Evolutionary conservation across 2,113 vertebrate genomes (phyloP).

Genomic region (Heteronetta atricapilla): DNA sequence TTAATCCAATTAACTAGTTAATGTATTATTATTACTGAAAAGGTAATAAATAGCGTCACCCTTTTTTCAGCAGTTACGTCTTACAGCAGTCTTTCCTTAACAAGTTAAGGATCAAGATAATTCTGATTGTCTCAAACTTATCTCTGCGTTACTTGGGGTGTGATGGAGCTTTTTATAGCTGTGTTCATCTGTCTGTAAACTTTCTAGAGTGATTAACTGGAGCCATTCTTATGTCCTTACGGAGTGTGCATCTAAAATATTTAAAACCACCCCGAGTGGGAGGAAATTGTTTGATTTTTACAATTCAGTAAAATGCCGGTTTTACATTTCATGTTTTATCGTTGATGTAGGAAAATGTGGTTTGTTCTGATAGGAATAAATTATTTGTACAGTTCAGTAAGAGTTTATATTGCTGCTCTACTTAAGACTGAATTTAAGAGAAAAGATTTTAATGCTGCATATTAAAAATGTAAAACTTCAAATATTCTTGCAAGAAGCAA

Average conservation of each 20-base stretch:
- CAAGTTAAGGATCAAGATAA: background rate
- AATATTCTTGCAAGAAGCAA: background rate
- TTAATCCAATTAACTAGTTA: background rate
- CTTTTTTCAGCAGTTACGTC: background rate
- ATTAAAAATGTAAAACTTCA: background rate
- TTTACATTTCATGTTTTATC: background rate
- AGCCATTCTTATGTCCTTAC: conserved; percentile 9
- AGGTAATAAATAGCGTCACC: background rate
- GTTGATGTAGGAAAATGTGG: background rate
- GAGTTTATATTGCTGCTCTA: background rate
- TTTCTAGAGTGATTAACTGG: background rate
- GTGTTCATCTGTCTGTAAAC: background rate
- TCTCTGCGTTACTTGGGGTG: background rate
- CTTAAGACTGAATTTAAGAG: background rate
- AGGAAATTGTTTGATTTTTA: background rate
- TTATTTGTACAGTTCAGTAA: background rate
- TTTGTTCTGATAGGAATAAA: background rate
- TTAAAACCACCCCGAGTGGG: background rate
- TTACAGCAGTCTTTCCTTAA: background rate
- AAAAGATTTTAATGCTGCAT: background rate
- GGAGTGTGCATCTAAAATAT: background rate
- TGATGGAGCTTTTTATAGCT: background rate
- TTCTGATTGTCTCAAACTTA: background rate
- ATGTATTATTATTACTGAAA: background rate
- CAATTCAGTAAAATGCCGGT: background rate